Evolutionary conservation across 2,888 invertebrate genomes (phyloP).

Genomic region (Mimumesa dahlbomi): DNA sequence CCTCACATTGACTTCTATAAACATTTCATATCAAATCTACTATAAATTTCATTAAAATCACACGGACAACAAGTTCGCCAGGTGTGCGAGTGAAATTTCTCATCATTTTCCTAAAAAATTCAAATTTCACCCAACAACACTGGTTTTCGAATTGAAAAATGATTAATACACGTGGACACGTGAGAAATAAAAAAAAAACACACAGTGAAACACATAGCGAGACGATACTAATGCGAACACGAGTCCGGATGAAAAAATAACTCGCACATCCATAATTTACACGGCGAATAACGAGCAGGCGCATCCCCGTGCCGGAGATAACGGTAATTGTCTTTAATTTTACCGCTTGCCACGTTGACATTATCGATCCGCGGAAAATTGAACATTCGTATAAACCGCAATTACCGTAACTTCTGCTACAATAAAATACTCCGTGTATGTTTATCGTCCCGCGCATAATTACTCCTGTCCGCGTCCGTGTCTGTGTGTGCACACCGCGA

Average conservation of each 20-base stretch:
- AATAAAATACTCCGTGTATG: slow-evolving; percentile 42
- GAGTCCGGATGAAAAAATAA: slow-evolving; percentile 31
- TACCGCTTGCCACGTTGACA: slow-evolving; percentile 27
- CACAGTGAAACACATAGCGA: slow-evolving; percentile 7
- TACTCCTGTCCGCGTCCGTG: slow-evolving; percentile 1
- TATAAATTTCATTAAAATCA: no score
- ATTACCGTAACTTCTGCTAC: slow-evolving; percentile 49
- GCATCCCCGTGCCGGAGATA: slow-evolving; percentile 29
- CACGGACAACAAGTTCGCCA: no score
- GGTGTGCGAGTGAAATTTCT: no score
- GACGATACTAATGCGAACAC: slow-evolving; percentile 2
- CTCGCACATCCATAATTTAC: slow-evolving; percentile 41
- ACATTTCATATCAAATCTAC: no score
- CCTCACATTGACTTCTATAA: no score
- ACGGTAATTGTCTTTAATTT: slow-evolving; percentile 51
- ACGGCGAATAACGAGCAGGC: slow-evolving; percentile 16
- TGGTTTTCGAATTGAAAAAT: no score
- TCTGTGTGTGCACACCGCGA: background rate
- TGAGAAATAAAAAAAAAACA: background rate
- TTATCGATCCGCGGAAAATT: slow-evolving; percentile 50
- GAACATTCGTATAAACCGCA: slow-evolving; percentile 45
- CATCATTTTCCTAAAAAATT: no score
- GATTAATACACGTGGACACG: no score
- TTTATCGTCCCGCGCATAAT: slow-evolving; percentile 36
- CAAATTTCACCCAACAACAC: no score